Base-by-base conservation (phyloP, 2,113 vertebrate genomes). In the Morone chrysops region DNA sequence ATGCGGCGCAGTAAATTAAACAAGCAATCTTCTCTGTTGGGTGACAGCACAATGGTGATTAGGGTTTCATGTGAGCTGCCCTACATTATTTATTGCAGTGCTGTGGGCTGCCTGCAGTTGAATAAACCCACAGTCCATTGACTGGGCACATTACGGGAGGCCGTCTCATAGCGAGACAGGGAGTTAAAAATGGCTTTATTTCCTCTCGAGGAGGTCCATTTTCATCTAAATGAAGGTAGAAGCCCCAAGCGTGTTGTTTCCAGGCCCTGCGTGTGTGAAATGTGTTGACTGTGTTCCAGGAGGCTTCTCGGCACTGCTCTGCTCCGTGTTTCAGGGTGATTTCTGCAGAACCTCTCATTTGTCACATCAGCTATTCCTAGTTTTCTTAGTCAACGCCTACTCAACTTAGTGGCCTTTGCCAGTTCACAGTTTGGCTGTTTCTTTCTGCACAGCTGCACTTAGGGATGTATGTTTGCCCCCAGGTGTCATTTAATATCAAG, bases 51-150 rank as follows among this genome's bases (percentile, higher is more conserved):
- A 93, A 91, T 90, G 92, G 92, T 94, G 94, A 94, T 94, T 93
- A 95, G 92, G 86, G 91, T 92, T 94, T 90, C 93, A 90, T 89
- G 91, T 89, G 90, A 91, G 92, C 90, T 80, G 90, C 90, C 91
- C 91, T 91, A 85, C 91, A 89, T 95, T 94, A 95, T 95, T 95
- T 95, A 94, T 94, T 85, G 90, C 82, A 43, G 67, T 84, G 88
- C 92, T 89, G 89, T 91, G 87, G 91, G 90, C 90, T 84, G 92
- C 92, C 90, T 86, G 90, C 85, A 92, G 92, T 94, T 92, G 92
- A 94, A 94, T 93, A 93, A 94, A 93, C 93, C 90, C 92, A 94
- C 94, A 94, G 93, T 93, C 93, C 93, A 94, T 95, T 95, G 93
- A 95, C 92, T 90, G 90, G 89, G 90, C 87, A 91, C 93, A 93